Base-by-base conservation (phyloP, 2,797 vertebrate genomes). In the Lagorchestes hirsutus region DNA sequence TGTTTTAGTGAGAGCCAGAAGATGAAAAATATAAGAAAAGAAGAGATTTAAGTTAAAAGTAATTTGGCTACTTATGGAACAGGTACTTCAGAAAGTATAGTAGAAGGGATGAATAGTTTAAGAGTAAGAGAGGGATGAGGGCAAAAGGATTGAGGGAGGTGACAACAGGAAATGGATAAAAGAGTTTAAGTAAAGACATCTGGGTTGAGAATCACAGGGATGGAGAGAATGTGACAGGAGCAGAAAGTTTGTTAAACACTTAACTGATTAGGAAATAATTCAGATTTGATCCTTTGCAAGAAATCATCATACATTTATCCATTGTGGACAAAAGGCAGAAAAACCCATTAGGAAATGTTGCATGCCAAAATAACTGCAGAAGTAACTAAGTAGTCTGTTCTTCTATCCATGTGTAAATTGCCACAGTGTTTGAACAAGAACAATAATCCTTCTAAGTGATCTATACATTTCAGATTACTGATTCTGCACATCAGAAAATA, bases 241-340 rank as follows among this genome's bases (percentile, higher is more conserved):
- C 55, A 55, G 54, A 55, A 40, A 56, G 29, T 91, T 93, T 90
- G 16, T 4, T 55, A 91, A 40, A 74, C 29, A 92, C 94, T 93
- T 93, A 54, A 55, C 14, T 94, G 55, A n/a, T 22, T 91, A 59
- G 4, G 27, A 4, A 92, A 31, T 12, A 54, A 16, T 54, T 91
- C 55, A 57, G 22, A 3, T 12, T 29, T 87, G 55, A 67, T 0
- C 13, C 54, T 93, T 93, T 67, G 82, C 3, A 9, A 16, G 14
- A 82, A 40, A 82, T 40, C 67, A 22, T 46, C 24, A 96, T 27
- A 87, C 58, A 82, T 34, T 28, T 67, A 93, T 40, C 67, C 14
- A 93, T 40, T 91, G 92, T 74, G 46, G 13, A 94, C 94, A 28
- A 93, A 57, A 57, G 96, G 97, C 55, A 55, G 52, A 27, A 54